Evolutionary conservation across 2,888 invertebrate genomes (phyloP), one percentile per base, ranked within the genome.

Genomic region (Odontothrips loti): DNA sequence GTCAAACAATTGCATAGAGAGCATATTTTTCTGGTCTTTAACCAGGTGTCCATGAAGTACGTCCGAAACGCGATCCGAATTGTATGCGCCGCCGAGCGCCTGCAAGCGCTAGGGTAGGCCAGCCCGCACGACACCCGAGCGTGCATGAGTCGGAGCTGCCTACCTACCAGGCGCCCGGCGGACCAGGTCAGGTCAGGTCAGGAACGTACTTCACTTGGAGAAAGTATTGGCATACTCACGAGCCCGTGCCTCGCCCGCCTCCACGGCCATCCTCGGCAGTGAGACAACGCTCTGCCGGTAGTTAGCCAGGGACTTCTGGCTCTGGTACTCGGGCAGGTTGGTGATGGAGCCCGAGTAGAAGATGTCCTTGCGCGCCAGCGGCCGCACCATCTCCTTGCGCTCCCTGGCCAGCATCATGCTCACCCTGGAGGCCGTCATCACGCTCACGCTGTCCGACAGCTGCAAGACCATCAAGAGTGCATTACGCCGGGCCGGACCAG

Each of bases 271-370:
- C 23, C 91, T 91, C 0, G 97, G 95, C 82, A 98, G 90, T 82
- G 96, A 96, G 75, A 97, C 90, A 79, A 97, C 95, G 82, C 97
- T 97, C 86, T 96, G 95, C 81, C 98, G 91, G 87, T 97, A 98
- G 84, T 94, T 94, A 81, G 94, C 93, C 81, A 98, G 90, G 1
- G 96, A 96, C 86, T 96, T 95, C 87, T 97, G 96, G 82, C 96
- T 96, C 87, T 95, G 95, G 89, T 94, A 98, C 88, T 97, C 97
- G 0, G 96, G 96, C 85, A 99, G 90, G 88, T 98, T 96, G 83
- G 94, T 91, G 43, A 99, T 95, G 79, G 97, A 97, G 48, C 99
- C 98, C 3, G 97, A 96, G 88, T 98, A 98, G 90, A 99, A 98
- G 86, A 98, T 98, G 88, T 99, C 99, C 86, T 97, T 97, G 81